These are phyloP conservation scores for Passer domesticus DNA, from an alignment of 2,113 vertebrate genomes.

Conservation along the genomic window DNA sequence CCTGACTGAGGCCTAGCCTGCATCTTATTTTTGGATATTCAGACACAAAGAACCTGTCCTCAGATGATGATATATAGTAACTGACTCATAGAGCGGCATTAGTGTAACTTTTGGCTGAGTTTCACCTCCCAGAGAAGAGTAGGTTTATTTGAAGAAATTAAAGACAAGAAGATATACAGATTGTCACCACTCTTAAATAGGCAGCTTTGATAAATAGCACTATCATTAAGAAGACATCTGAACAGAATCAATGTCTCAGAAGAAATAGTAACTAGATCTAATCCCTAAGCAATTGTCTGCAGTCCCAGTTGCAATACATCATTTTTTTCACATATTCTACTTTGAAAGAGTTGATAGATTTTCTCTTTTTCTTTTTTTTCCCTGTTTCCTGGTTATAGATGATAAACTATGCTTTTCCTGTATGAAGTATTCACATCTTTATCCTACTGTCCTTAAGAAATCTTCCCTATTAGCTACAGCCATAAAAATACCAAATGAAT, in stretches of 20 bases:
- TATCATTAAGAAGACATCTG: not conserved
- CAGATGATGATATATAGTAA: not conserved
- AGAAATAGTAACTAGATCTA: not conserved
- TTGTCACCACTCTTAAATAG: not conserved
- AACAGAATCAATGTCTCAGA: not conserved
- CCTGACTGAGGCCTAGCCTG: not conserved
- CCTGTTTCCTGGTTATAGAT: not conserved
- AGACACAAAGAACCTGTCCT: not conserved
- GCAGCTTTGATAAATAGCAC: not conserved
- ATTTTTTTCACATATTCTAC: not conserved
- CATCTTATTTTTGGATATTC: not conserved
- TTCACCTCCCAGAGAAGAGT: not conserved
- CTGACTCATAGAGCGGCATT: not conserved
- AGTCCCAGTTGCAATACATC: not conserved
- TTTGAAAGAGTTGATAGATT: not conserved
- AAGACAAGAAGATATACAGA: not conserved
- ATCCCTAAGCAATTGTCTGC: not conserved
- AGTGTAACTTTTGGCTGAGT: not conserved
- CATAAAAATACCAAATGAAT: slow-evolving; percentile 13
- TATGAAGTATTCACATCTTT: not conserved
- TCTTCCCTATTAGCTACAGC: not conserved
- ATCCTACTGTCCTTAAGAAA: not conserved
- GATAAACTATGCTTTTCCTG: not conserved
- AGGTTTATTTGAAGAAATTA: not conserved
- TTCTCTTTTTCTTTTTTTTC: not conserved